Evolutionary conservation across 2,113 vertebrate species (phyloP).

Genomic region (Nothocercus julius): DNA sequence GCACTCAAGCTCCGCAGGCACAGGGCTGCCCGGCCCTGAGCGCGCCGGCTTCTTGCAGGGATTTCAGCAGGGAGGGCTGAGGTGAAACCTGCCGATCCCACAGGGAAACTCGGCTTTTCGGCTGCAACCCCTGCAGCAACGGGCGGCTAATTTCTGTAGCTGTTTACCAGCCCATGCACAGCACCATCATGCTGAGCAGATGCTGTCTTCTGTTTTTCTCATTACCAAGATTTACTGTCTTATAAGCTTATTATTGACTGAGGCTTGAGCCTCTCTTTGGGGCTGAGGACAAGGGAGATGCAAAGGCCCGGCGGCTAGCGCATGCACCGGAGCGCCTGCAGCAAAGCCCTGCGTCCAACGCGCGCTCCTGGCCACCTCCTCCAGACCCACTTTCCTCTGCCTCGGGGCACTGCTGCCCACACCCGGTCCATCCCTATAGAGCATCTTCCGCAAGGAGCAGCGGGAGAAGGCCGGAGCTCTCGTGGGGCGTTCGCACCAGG

Average conservation of each 20-base stretch:
- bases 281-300: neutral
- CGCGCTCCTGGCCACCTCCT: accelerated
- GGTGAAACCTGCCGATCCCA: neutral
- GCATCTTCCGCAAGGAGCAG: neutral
- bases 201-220: conserved; percentile 70
- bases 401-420: neutral
- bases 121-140: neutral
- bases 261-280: conserved; percentile 56
- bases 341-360: accelerated
- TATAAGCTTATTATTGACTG: conserved; percentile 74
- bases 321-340: neutral
- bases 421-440: neutral
- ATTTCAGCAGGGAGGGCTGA: neutral
- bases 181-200: conserved; percentile 53
- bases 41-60: neutral
- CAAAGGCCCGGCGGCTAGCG: neutral
- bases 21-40: neutral
- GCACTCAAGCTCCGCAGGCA: accelerated
- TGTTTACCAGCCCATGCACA: conserved; percentile 61
- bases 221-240: conserved; percentile 78
- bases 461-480: too few relatives aligned
- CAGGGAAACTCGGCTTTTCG: neutral
- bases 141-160: conserved; percentile 32
- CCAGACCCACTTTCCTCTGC: neutral
- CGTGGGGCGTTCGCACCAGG: accelerated